These are phyloP conservation scores for Danio tinwini DNA, from an alignment of 2,797 vertebrate genomes.

Conservation along the genomic window DNA sequence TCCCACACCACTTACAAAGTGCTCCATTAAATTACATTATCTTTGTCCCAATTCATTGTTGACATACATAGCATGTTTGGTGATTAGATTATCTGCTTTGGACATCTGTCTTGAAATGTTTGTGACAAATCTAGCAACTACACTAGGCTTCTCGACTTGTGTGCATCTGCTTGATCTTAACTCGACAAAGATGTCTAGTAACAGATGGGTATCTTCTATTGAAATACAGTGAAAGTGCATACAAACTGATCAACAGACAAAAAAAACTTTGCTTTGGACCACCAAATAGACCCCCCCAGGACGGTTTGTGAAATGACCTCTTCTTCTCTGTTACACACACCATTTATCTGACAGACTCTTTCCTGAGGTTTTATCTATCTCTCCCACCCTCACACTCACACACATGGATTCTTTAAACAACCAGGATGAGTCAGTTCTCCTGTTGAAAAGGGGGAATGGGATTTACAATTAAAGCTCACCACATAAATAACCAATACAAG, in stretches of 20 bases:
- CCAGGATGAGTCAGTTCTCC: slow-evolving; percentile 78
- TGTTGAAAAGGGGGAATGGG: slow-evolving; percentile 82
- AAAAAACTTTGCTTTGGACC: slow-evolving; percentile 28
- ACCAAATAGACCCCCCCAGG: background rate
- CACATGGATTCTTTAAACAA: slow-evolving; percentile 85
- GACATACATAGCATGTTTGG: too few species aligned
- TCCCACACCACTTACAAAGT: too few species aligned
- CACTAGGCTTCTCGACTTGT: background rate
- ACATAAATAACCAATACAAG: slow-evolving; percentile 92
- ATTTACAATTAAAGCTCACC: slow-evolving; percentile 95
- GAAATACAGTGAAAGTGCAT: slow-evolving; percentile 28
- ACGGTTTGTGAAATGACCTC: slow-evolving; percentile 14
- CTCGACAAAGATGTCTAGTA: background rate
- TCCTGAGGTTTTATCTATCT: slow-evolving; percentile 72
- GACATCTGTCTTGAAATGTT: too few species aligned
- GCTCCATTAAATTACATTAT: too few species aligned
- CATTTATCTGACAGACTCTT: slow-evolving; percentile 62
- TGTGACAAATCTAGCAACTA: background rate
- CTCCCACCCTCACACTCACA: slow-evolving; percentile 76
- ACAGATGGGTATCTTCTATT: background rate
- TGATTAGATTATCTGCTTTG: too few species aligned
- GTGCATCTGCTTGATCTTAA: background rate
- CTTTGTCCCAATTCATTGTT: too few species aligned
- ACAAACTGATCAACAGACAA: slow-evolving; percentile 15
- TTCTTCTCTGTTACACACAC: slow-evolving; percentile 68